Conservation (phyloP, 2,888 invertebrate species). For the Ochropleura leucogaster region DNA sequence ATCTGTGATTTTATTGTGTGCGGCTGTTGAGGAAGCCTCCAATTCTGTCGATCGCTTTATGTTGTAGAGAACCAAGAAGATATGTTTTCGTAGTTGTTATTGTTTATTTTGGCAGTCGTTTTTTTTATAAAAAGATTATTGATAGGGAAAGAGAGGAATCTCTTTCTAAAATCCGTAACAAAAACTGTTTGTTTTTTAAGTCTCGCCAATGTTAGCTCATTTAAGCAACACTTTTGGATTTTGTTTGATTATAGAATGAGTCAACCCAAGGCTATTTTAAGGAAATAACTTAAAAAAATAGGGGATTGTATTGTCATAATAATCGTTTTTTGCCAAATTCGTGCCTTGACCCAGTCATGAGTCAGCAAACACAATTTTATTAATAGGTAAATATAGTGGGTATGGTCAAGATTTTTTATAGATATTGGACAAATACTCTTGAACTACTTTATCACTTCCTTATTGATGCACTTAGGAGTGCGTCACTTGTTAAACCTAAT, state of each 20-base stretch:
- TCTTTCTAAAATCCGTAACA: not conserved
- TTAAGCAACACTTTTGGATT: conserved; percentile 8
- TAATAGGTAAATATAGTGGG: conserved; percentile 24
- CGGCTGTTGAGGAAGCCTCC: conserved; percentile 85
- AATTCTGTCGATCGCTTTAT: conserved; percentile 72
- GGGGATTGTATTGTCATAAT: conserved; percentile 13
- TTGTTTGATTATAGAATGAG: conserved; percentile 19
- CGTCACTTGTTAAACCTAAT: conserved; percentile 4
- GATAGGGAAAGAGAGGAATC: not conserved
- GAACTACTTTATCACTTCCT: conserved; percentile 39
- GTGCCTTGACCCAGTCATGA: not conserved
- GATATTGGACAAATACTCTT: conserved; percentile 24
- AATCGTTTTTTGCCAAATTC: conserved; percentile 26
- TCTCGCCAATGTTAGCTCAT: too few species aligned
- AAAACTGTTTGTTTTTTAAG: too few species aligned
- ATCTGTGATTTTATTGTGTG: conserved; percentile 82
- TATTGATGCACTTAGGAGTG: conserved; percentile 37
- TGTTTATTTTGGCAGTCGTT: not conserved
- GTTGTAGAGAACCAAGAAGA: conserved; percentile 50
- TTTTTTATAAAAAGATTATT: not conserved
- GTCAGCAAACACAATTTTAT: conserved; percentile 40
- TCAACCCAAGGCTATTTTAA: conserved; percentile 7
- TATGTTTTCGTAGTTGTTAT: not conserved
- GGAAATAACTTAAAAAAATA: conserved; percentile 26
- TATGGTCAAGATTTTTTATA: conserved; percentile 1